Evolutionary conservation across 2,888 invertebrate genomes (phyloP), one percentile per base, ranked within the genome.

Genomic region (Hoplodrina ambigua): DNA sequence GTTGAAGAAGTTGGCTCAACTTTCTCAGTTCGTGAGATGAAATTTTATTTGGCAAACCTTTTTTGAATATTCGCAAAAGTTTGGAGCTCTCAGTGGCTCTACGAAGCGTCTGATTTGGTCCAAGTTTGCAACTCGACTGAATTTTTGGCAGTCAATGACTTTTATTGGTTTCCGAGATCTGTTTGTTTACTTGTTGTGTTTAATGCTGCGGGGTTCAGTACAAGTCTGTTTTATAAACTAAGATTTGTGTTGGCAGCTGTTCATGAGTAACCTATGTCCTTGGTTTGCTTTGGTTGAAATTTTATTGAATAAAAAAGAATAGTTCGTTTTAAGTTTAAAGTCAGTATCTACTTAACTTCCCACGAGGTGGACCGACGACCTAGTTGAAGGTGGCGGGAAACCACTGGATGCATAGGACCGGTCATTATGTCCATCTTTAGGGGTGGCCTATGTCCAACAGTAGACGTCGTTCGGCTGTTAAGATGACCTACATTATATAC

Each of bases 21-120:
- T 93, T 92, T 86, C 86, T 86, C 91, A 90, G 90, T 89, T 90
- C 89, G 91, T 91, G 92, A 93, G 92, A 91, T 90, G 92, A 93
- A 94, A 93, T 93, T 93, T 93, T 93, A 93, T 94, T 93, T 92
- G 90, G 89, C 90, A 82, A 80, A 84, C 84, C 84, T 92, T 93
- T 92, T 92, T 92, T 90, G 90, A 94, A 93, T 94, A 93, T 91
- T 88, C 85, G 81, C 75, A 83, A 81, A 88, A 80, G 80, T 80
- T 79, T 64, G 41, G 37, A 61, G 72, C 77, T 80, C 73, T 76
- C 79, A 79, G 79, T 79, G 79, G 78, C 81, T 81, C 64, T 68
- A 65, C 71, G 62, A 46, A 73, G 72, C 80, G 78, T 75, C 82
- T 82, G 82, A 82, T 82, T 82, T 73, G 72, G 72, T 72, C 67